Evolutionary conservation across 2,797 vertebrate species (phyloP).

Genomic region (Zalophus californianus): DNA sequence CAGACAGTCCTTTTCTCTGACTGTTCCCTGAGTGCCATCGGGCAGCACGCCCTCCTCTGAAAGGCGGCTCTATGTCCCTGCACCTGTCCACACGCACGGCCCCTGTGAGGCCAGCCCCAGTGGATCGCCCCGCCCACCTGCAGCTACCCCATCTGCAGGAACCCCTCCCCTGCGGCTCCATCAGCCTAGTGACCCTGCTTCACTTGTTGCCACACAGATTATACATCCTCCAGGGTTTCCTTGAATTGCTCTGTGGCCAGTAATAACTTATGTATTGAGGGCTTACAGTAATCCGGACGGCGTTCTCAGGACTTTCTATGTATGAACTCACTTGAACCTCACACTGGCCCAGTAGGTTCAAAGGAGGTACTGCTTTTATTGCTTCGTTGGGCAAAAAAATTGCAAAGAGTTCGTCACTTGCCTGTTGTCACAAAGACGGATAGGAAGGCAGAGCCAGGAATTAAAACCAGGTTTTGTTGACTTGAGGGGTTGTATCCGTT

Average conservation of each 20-base stretch:
- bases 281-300: background rate
- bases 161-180: background rate
- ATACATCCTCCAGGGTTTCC: background rate
- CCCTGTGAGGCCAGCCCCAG: background rate
- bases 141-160: background rate
- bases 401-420: background rate
- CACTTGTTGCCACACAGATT: background rate
- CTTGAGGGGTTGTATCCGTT: background rate
- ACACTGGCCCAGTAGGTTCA: rapidly evolving
- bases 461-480: background rate
- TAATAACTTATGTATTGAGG: background rate
- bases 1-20: background rate
- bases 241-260: background rate
- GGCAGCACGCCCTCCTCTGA: background rate
- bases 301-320: rapidly evolving
- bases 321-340: background rate
- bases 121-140: rapidly evolving
- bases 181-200: background rate
- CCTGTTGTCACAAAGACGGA: background rate
- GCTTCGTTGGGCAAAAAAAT: background rate
- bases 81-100: rapidly evolving
- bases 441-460: background rate
- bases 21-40: background rate
- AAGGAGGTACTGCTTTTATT: background rate
- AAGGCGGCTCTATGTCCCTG: background rate